Conservation (phyloP, 2,113 vertebrate species). For the Vombatus ursinus region DNA sequence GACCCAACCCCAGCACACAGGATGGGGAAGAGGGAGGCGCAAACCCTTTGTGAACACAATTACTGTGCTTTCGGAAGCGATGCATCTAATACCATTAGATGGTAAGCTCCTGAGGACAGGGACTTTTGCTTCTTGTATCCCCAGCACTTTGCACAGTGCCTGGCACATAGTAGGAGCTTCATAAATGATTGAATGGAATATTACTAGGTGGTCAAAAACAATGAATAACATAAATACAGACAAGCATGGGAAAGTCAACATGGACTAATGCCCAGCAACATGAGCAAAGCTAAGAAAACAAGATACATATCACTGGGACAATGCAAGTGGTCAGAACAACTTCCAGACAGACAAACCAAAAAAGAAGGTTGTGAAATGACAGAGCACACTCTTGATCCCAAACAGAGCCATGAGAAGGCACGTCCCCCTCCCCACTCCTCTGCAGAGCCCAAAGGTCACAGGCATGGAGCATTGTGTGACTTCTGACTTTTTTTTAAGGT, state of each 20-base stretch:
- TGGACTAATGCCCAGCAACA: too few relatives aligned
- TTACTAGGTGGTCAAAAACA: neutral
- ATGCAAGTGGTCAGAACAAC: neutral
- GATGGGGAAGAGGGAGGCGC: neutral
- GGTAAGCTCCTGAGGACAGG: neutral
- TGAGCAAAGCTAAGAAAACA: neutral
- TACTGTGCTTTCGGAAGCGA: neutral
- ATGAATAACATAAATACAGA: neutral
- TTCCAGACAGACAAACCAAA: neutral
- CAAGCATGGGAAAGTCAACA: too few relatives aligned
- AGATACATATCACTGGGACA: neutral
- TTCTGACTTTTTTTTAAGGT: neutral
- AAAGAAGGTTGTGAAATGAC: neutral
- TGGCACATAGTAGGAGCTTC: neutral
- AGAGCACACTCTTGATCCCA: neutral
- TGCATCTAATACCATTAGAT: neutral
- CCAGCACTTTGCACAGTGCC: too few relatives aligned
- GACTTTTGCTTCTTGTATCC: neutral
- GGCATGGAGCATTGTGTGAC: neutral
- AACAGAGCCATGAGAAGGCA: neutral
- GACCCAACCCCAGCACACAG: neutral
- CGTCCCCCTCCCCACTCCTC: neutral
- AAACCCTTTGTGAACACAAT: neutral
- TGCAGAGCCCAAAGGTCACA: too few relatives aligned
- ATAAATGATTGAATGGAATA: neutral